These are phyloP conservation scores for Drosophila anomalata DNA, from an alignment of 2,888 invertebrate species.

Conservation along the genomic window DNA sequence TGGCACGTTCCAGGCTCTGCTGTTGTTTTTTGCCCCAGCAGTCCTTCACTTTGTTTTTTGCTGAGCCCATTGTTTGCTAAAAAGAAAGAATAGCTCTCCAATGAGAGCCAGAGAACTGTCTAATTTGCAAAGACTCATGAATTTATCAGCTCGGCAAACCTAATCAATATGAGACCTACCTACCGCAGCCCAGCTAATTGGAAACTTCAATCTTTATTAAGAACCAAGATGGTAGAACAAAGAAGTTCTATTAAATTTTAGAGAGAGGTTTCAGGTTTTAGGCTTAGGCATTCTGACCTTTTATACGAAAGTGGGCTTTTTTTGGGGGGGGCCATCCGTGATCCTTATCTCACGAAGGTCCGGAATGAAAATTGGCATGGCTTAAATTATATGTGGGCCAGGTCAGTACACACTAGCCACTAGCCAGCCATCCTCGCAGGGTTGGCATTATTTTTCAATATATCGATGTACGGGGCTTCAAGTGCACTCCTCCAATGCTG, in stretches of 20 bases:
- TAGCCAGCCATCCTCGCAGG: not conserved
- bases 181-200: slow-evolving; percentile 26
- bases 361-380: slow-evolving; percentile 30
- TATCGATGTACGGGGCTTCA: slow-evolving; percentile 56
- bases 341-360: slow-evolving; percentile 43
- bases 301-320: slow-evolving; percentile 10
- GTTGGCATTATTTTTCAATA: slow-evolving; percentile 36
- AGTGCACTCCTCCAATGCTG: slow-evolving; percentile 59
- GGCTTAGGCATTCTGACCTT: slow-evolving; percentile 1
- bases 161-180: slow-evolving; percentile 24
- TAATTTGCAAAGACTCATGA: slow-evolving; percentile 28
- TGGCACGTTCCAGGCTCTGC: slow-evolving; percentile 29
- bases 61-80: slow-evolving; percentile 37
- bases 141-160: slow-evolving; percentile 35
- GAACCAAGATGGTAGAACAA: not conserved
- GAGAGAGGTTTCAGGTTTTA: not conserved
- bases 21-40: not conserved
- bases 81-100: slow-evolving; percentile 6
- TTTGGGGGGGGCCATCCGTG: slow-evolving; percentile 34
- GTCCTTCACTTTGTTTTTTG: not conserved
- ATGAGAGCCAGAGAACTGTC: slow-evolving; percentile 23
- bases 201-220: slow-evolving; percentile 26
- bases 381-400: slow-evolving; percentile 43
- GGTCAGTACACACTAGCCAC: slow-evolving; percentile 25
- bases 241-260: not conserved